These are phyloP conservation scores for Rotaria magnacalcarata DNA, from an alignment of 2,888 invertebrate species.

Conservation along the genomic window DNA sequence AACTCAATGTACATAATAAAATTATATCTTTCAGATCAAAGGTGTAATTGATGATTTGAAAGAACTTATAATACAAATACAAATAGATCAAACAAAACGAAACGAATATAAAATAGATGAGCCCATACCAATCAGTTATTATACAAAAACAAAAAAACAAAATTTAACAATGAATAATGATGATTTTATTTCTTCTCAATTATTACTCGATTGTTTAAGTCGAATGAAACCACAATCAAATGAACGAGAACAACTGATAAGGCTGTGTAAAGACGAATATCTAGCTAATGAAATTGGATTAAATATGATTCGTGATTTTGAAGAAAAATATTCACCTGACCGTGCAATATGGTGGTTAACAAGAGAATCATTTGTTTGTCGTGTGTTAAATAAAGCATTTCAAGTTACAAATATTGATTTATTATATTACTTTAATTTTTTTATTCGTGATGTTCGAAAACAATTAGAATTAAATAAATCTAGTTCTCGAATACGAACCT, in stretches of 20 bases:
- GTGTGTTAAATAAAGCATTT: background rate
- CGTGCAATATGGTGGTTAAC: conserved; percentile 7
- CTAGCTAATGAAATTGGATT: background rate
- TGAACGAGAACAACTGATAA: background rate
- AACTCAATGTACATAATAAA: too few species aligned
- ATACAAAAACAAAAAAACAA: background rate
- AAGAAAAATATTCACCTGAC: background rate
- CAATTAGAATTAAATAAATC: background rate
- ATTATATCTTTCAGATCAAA: background rate
- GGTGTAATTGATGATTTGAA: background rate
- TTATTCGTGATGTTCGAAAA: background rate
- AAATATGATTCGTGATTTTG: background rate
- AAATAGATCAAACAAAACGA: background rate
- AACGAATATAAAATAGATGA: background rate
- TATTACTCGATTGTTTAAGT: background rate
- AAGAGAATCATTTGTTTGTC: background rate
- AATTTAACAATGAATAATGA: background rate
- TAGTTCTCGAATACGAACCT: background rate
- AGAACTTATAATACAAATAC: background rate
- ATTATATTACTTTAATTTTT: background rate
- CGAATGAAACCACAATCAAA: background rate
- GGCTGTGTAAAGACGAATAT: background rate
- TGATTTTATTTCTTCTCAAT: background rate
- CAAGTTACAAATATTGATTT: background rate
- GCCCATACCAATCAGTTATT: background rate